These are phyloP conservation scores for Melieria omissa DNA, from an alignment of 2,888 invertebrate species.

Conservation along the genomic window DNA sequence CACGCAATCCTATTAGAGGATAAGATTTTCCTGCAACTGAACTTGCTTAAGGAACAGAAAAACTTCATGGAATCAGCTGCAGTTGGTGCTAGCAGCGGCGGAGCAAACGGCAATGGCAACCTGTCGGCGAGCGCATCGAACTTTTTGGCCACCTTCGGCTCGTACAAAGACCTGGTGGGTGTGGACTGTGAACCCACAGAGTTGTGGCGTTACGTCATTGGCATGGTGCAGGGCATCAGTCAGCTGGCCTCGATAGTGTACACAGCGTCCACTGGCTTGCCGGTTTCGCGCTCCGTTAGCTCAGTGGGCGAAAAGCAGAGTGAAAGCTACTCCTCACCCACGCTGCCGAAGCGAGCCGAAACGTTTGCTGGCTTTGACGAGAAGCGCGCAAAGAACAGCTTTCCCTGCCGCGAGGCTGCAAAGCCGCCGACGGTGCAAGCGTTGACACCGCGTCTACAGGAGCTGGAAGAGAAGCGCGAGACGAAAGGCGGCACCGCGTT, in stretches of 20 bases:
- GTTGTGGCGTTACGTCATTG: constrained; percentile 82
- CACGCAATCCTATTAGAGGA: constrained; percentile 88
- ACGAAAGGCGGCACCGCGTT: constrained; percentile 45
- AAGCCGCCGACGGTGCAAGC: constrained; percentile 66
- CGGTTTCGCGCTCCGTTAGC: constrained; percentile 89
- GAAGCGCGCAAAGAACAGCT: constrained; percentile 61
- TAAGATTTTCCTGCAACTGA: constrained; percentile 86
- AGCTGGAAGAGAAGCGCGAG: constrained; percentile 60
- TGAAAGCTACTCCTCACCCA: constrained; percentile 84
- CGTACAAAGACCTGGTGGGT: constrained; percentile 79
- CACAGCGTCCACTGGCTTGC: constrained; percentile 75
- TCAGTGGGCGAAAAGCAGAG: constrained; percentile 94
- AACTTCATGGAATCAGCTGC: constrained; percentile 68
- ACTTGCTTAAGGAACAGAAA: constrained; percentile 73
- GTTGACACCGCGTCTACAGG: constrained; percentile 57
- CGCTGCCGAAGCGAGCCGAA: constrained; percentile 91
- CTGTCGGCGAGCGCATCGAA: constrained; percentile 58
- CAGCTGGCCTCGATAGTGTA: constrained; percentile 80
- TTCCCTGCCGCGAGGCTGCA: constrained; percentile 69
- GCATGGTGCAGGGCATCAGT: constrained; percentile 73
- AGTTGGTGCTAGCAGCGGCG: constrained; percentile 40
- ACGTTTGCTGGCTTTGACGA: constrained; percentile 96
- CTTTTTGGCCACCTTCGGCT: constrained; percentile 64
- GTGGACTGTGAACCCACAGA: constrained; percentile 82
- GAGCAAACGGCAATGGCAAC: constrained; percentile 3